A percentile compares a stretch with the other conserved stretches of the same genome.
Conservation (phyloP, 2,888 invertebrate species). For the Oasisia sp. region DNA sequence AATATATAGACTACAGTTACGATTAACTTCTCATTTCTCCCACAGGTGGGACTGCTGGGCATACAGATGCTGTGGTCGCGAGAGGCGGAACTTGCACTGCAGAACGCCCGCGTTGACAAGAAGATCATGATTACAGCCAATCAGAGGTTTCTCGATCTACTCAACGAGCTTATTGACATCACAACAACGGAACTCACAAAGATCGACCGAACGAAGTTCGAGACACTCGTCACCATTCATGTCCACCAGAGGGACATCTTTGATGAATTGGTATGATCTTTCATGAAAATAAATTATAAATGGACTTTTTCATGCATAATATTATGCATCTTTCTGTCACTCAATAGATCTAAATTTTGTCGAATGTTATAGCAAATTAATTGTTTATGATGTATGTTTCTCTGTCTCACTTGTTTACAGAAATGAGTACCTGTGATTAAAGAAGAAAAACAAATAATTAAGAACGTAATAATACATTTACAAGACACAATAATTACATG, state of each 20-base stretch:
- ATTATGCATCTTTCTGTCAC: background rate
- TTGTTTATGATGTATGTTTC: no score
- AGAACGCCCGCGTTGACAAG: constrained; percentile 90
- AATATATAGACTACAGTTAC: no score
- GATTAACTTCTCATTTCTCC: constrained; percentile 14
- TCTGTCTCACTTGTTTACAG: no score
- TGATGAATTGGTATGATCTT: constrained; percentile 81
- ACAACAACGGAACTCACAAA: constrained; percentile 91
- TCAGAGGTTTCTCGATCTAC: constrained; percentile 86
- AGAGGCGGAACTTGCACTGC: constrained; percentile 88
- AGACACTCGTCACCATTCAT: constrained; percentile 95
- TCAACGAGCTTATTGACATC: constrained; percentile 93
- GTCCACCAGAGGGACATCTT: constrained; percentile 98
- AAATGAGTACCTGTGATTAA: no score
- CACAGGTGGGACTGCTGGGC: constrained; percentile 81
- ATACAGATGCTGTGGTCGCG: constrained; percentile 98
- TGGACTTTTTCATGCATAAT: background rate
- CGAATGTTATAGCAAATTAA: no score
- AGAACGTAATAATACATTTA: no score
- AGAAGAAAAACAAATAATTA: no score
- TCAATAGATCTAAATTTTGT: background rate
- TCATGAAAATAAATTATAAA: background rate
- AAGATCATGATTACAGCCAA: constrained; percentile 91
- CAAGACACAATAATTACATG: no score
- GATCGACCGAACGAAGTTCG: constrained; percentile 93